Evolutionary conservation across 2,113 vertebrate species (phyloP).

Genomic region (Dendrocopos noguchii): DNA sequence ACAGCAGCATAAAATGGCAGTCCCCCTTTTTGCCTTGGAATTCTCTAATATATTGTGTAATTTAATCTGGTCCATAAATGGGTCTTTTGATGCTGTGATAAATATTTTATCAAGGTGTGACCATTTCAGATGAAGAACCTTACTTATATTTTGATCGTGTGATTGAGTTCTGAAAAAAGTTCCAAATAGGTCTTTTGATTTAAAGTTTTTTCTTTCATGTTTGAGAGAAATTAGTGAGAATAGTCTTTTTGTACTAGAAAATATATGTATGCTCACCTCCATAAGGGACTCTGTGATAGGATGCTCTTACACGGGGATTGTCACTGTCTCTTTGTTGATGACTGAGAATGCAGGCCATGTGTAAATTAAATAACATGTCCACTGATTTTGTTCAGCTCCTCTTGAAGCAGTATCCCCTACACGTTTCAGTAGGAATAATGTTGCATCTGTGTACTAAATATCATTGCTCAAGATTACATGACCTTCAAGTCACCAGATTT

Average conservation of each 20-base stretch:
- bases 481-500: neutral
- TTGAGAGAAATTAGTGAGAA: neutral
- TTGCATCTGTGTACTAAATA: neutral
- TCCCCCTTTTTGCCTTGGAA: neutral
- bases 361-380: neutral
- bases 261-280: neutral
- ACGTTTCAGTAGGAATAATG: neutral
- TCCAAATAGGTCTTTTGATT: neutral
- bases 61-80: neutral
- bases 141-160: neutral
- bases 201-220: neutral
- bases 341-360: neutral
- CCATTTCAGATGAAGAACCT: neutral
- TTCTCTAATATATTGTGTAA: neutral
- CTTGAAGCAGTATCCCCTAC: neutral
- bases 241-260: neutral
- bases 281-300: fast-evolving
- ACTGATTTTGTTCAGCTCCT: neutral
- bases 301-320: neutral
- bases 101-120: fast-evolving
- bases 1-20: neutral
- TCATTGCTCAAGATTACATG: neutral
- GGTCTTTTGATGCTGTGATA: neutral
- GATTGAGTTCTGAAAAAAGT: neutral
- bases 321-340: fast-evolving